Evolutionary conservation across 2,888 invertebrate genomes (phyloP), one percentile per base, ranked within the genome.

Genomic region (Pachycephus smyrnensis): DNA sequence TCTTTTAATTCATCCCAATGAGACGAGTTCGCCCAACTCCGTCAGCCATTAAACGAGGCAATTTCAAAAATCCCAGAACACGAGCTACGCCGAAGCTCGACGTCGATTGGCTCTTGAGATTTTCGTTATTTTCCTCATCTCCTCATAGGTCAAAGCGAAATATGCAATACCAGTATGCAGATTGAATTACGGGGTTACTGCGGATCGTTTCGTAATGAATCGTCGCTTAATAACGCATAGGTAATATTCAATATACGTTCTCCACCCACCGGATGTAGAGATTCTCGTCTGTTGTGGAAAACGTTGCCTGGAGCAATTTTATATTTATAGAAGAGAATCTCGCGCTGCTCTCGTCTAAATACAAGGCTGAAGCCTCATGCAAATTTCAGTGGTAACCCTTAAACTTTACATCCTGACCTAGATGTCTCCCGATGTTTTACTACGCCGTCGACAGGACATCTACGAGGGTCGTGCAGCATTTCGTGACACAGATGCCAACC

Each of bases 331-430:
- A 55, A 55, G 55, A 55, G 23, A 55, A 55, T 55, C 23, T 55
- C 55, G 55, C 9, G 55, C 75, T 73, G 68, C 33, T 32, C 73
- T 73, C 73, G 33, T 74, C 40, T 75, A 23, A 33, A 36, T 76
- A 35, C 75, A 69, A 76, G 69, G 75, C 76, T 68, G 76, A 75
- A 80, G 80, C 79, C 80, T 83, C 82, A 86, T 87, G 85, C 84
- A 85, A 87, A 86, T 86, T 86, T 86, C 76, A 84, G 81, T 80
- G 82, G 83, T 83, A 86, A 86, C 85, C 85, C 86, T 86, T 86
- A 86, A 86, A 86, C 84, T 86, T 86, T 85, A 83, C 82, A 83
- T 80, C 81, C 80, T 86, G 84, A 87, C 84, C 86, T 85, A 86
- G 81, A 84, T 86, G 82, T 82, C 82, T 80, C 80, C 73, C 81